A percentile compares a stretch with the other conserved stretches of the same genome.
phyloP scores from a whole-genome alignment of 2,888 invertebrate genomes.

The Eilema caniola region DNA sequence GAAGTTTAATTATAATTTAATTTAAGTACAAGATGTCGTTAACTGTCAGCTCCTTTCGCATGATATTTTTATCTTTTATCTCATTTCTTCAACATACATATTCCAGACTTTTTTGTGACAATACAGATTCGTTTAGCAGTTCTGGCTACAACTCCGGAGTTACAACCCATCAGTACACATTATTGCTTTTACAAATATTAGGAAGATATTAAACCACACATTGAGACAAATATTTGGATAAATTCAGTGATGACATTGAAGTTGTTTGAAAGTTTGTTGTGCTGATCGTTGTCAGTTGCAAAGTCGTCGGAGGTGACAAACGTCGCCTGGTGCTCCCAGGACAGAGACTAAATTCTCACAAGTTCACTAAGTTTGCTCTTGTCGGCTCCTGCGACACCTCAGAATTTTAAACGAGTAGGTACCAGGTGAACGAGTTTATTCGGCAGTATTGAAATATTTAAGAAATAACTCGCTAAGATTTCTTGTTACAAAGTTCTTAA shows the following conservation, averaged over 20 bases:
- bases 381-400: constrained; percentile 68
- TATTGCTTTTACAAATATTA: background rate
- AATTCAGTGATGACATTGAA: constrained; percentile 44
- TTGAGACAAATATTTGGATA: constrained; percentile 9
- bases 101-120: background rate
- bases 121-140: background rate
- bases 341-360: constrained; percentile 60
- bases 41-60: background rate
- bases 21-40: background rate
- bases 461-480: constrained; percentile 66
- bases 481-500: constrained; percentile 61
- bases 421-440: constrained; percentile 75
- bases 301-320: constrained; percentile 70
- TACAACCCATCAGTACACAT: background rate
- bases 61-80: background rate
- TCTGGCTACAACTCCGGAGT: background rate
- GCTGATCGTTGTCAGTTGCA: constrained; percentile 67
- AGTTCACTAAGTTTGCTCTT: constrained; percentile 67
- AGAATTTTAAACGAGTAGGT: constrained; percentile 81
- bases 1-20: background rate
- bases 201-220: background rate
- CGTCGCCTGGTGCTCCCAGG: constrained; percentile 63
- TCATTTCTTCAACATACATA: background rate
- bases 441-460: constrained; percentile 72
- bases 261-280: constrained; percentile 58